phyloP scores from a whole-genome alignment of 2,113 vertebrate species.

The Cranoglanis bouderius region DNA sequence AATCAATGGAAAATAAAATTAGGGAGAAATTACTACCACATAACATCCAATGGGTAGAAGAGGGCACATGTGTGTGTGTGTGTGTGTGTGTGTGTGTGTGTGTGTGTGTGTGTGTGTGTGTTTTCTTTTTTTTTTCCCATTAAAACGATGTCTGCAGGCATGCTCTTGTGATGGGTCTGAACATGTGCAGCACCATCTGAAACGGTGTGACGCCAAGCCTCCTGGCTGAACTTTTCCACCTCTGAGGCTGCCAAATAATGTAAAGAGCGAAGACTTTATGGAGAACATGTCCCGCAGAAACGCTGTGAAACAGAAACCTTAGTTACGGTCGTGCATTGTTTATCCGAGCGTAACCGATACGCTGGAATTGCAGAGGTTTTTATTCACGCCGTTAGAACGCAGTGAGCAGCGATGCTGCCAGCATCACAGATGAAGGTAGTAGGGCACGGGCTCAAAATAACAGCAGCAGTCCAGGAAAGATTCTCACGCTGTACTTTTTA shows the following conservation, averaged over 20 bases:
- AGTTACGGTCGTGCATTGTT: slow-evolving; percentile 43
- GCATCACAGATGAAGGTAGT: slow-evolving; percentile 29
- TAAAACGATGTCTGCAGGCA: slow-evolving; percentile 39
- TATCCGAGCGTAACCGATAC: slow-evolving; percentile 52
- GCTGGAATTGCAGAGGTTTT: slow-evolving; percentile 41
- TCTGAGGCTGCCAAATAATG: slow-evolving; percentile 54
- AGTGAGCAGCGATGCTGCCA: slow-evolving; percentile 37
- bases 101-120: no score
- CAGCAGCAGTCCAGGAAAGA: slow-evolving; percentile 48
- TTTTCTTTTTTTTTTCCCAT: slow-evolving; percentile 14
- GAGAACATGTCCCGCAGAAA: slow-evolving; percentile 49
- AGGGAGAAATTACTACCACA: neutral
- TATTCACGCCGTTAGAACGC: slow-evolving; percentile 54
- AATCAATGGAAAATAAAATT: slow-evolving; percentile 8
- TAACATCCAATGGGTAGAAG: slow-evolving; percentile 19
- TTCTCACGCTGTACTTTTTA: slow-evolving; percentile 48
- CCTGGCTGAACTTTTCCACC: slow-evolving; percentile 60
- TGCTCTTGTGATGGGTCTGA: slow-evolving; percentile 47
- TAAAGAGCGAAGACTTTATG: slow-evolving; percentile 34
- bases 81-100: no score
- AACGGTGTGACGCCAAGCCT: slow-evolving; percentile 44
- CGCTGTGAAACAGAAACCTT: slow-evolving; percentile 52
- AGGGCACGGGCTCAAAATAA: slow-evolving; percentile 47
- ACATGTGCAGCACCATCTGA: slow-evolving; percentile 49
- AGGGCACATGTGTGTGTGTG: slow-evolving; percentile 3